Evolutionary conservation across 2,113 vertebrate genomes (phyloP).

Genomic region (Dasyornis broadbenti): DNA sequence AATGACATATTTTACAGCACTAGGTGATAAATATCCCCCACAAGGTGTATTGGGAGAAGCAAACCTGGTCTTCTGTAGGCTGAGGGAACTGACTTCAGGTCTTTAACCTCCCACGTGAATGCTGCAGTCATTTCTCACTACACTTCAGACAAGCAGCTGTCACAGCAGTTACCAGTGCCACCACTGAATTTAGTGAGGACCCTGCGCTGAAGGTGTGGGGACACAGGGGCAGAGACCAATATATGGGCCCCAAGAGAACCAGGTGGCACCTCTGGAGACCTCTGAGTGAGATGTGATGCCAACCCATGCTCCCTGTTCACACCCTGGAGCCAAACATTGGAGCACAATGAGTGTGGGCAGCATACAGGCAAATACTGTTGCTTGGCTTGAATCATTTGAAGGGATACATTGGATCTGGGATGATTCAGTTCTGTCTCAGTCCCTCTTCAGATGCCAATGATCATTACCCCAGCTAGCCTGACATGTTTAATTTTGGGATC

Average conservation of each 20-base stretch:
- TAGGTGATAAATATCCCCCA: background rate
- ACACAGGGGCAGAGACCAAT: background rate
- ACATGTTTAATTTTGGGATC: background rate
- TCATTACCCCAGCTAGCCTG: background rate
- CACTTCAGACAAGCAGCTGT: background rate
- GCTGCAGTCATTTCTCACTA: background rate
- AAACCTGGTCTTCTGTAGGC: background rate
- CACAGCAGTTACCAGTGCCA: background rate
- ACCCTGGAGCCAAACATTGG: background rate
- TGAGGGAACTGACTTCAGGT: background rate
- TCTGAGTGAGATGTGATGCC: background rate
- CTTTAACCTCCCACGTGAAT: background rate
- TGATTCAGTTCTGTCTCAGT: background rate
- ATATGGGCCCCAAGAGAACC: background rate
- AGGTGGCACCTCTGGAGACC: background rate
- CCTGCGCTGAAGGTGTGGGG: accelerated
- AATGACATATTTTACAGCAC: background rate
- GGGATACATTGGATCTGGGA: background rate
- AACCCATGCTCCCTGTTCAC: background rate
- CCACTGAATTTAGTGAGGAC: background rate
- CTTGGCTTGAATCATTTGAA: background rate
- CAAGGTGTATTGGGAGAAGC: background rate
- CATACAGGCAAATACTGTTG: background rate
- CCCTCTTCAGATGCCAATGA: background rate
- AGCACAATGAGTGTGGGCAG: accelerated